A percentile compares a stretch with the other conserved stretches of the same genome.
Evolutionary conservation across 1,140 invertebrate genomes (phyloP).

Genomic region (Pseudomyrmex flavicornis): DNA sequence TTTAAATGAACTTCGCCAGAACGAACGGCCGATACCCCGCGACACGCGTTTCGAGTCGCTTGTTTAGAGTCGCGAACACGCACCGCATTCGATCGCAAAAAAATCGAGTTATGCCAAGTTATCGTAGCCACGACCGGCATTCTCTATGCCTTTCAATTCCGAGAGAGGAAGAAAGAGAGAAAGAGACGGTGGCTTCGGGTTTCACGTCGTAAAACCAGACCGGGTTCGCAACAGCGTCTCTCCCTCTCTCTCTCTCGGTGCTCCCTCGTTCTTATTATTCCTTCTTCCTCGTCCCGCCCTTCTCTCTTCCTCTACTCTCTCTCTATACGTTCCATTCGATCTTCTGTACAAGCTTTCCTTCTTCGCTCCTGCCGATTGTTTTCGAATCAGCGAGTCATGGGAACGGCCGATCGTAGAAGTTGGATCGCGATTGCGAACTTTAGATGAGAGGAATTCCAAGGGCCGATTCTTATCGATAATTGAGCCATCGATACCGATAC

Average conservation of each 20-base stretch:
- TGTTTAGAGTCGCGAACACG: constrained; percentile 67
- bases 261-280: constrained; percentile 38
- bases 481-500: constrained; percentile 41
- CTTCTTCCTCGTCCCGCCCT: background rate
- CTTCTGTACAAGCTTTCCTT: constrained; percentile 61
- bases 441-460: constrained; percentile 43
- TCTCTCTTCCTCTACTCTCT: constrained; percentile 24
- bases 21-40: background rate
- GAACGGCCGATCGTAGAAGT: constrained; percentile 66
- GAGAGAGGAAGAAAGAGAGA: constrained; percentile 17
- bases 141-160: constrained; percentile 56
- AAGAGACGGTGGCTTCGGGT: constrained; percentile 63
- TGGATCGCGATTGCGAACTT: constrained; percentile 33
- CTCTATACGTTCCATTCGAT: constrained; percentile 49
- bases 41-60: constrained; percentile 48
- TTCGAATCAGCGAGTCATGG: constrained; percentile 78
- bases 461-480: constrained; percentile 49
- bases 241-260: constrained; percentile 33
- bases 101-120: constrained; percentile 66
- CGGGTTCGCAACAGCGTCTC: constrained; percentile 28
- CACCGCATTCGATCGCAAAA: constrained; percentile 65
- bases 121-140: constrained; percentile 63
- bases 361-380: constrained; percentile 76
- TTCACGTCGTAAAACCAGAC: constrained; percentile 78
- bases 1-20: constrained; percentile 18